Percentiles rank a stretch among this genome's conserved stretches.
phyloP scores from a whole-genome alignment of 1,140 invertebrate species.

The Dendroctonus valens region DNA sequence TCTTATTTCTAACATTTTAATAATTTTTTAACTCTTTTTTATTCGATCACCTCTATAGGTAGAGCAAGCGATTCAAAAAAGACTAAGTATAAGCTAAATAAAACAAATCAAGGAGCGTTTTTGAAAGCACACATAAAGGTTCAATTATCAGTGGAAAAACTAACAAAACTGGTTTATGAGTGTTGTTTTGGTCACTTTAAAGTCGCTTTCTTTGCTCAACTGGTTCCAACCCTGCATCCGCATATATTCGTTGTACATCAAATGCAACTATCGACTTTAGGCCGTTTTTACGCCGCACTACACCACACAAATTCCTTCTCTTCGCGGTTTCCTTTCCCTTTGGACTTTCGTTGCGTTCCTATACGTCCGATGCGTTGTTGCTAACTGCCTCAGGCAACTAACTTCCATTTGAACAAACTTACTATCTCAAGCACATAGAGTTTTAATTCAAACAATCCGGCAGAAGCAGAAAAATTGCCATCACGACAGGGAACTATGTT shows the following conservation, averaged over 20 bases:
- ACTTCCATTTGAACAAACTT: too few relatives aligned
- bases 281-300: constrained; percentile 23
- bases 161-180: not conserved
- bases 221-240: constrained; percentile 2
- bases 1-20: too few relatives aligned
- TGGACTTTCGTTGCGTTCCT: constrained; percentile 18
- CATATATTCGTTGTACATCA: constrained; percentile 15
- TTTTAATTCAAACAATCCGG: not conserved
- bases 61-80: too few relatives aligned
- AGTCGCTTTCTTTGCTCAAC: not conserved
- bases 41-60: too few relatives aligned
- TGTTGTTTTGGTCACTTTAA: not conserved
- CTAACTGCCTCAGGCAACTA: constrained; percentile 23
- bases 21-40: too few relatives aligned
- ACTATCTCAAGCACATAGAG: not conserved
- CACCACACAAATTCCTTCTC: constrained; percentile 31
- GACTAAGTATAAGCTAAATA: too few relatives aligned
- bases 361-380: constrained; percentile 16
- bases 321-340: constrained; percentile 24
- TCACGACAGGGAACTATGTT: too few relatives aligned
- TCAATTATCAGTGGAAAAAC: not conserved
- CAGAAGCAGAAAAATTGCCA: too few relatives aligned
- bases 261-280: constrained; percentile 26
- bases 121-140: not conserved
- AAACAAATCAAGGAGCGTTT: too few relatives aligned